A percentile compares a stretch with the other conserved stretches of the same genome.
Evolutionary conservation across 2,888 invertebrate genomes (phyloP).

Genomic region (Drosophila lacicola): DNA sequence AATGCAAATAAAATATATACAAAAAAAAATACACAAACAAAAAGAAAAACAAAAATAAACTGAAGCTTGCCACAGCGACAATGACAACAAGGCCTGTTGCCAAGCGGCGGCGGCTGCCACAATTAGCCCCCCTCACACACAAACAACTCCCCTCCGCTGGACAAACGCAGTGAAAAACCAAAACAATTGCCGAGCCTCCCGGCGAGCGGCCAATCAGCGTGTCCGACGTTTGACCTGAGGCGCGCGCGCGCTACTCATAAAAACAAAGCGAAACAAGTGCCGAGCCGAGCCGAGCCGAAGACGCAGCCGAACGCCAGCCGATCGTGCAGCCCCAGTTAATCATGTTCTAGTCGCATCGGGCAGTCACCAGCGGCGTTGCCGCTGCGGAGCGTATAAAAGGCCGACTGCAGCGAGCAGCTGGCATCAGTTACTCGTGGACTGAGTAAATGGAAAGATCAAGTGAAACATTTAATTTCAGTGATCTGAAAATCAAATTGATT

Average conservation of each 20-base stretch:
- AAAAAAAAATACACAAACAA: constrained; percentile 21
- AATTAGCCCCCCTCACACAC: not conserved
- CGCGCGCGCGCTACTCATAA: constrained; percentile 29
- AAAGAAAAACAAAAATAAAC: constrained; percentile 20
- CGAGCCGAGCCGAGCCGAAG: constrained; percentile 29
- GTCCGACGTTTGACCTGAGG: constrained; percentile 61
- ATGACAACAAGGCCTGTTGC: constrained; percentile 45
- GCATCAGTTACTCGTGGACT: constrained; percentile 83
- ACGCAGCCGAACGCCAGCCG: constrained; percentile 48
- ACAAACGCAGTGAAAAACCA: constrained; percentile 60
- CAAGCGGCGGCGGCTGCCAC: constrained; percentile 26
- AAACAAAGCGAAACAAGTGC: constrained; percentile 18
- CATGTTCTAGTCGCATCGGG: constrained; percentile 65
- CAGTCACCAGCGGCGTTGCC: constrained; percentile 25
- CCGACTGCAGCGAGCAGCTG: constrained; percentile 39
- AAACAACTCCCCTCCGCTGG: not conserved
- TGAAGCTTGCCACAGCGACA: constrained; percentile 14
- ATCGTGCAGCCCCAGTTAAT: constrained; percentile 32
- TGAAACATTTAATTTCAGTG: constrained; percentile 83
- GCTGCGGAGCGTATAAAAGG: constrained; percentile 78
- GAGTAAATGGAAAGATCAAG: constrained; percentile 85
- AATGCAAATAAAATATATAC: constrained; percentile 10
- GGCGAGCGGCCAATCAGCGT: constrained; percentile 69
- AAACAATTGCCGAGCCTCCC: constrained; percentile 82
- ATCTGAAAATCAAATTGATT: constrained; percentile 81